Evolutionary conservation across 1,140 invertebrate genomes (phyloP).

Genomic region (Microplitis demolitor): DNA sequence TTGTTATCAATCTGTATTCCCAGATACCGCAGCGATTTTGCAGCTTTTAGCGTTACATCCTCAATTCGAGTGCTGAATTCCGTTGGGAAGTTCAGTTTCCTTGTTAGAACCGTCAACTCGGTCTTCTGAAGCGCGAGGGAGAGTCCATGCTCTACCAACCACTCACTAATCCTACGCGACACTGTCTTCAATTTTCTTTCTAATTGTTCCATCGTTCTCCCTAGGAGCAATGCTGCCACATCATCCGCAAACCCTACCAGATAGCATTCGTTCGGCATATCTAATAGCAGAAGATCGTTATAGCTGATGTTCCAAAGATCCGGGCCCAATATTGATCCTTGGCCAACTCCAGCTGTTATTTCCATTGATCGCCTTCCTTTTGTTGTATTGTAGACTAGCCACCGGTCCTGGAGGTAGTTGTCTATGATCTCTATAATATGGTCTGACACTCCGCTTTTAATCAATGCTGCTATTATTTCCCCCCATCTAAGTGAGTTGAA

Average conservation of each 20-base stretch:
- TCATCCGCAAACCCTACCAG: constrained; percentile 45
- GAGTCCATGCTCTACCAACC: constrained; percentile 31
- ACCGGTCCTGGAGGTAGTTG: constrained; percentile 26
- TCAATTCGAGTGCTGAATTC: not conserved
- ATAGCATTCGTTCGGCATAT: constrained; percentile 23
- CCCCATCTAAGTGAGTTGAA: constrained; percentile 34
- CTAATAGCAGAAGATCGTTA: constrained; percentile 39
- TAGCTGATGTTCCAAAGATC: constrained; percentile 46
- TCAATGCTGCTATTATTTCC: not conserved
- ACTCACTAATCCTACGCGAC: constrained; percentile 13
- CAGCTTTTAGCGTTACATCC: not conserved
- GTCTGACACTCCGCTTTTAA: not conserved
- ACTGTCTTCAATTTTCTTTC: constrained; percentile 28
- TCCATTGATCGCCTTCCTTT: not conserved
- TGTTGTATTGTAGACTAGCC: constrained; percentile 15
- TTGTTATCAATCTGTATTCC: constrained; percentile 30
- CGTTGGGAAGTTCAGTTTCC: not conserved
- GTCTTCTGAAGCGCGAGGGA: constrained; percentile 32
- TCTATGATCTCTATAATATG: constrained; percentile 26
- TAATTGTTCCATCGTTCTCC: constrained; percentile 14
- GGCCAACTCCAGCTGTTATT: constrained; percentile 33
- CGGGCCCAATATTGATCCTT: constrained; percentile 44
- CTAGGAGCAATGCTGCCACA: constrained; percentile 32
- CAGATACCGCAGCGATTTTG: constrained; percentile 26
- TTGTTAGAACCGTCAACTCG: constrained; percentile 28